Conservation (phyloP, 2,888 invertebrate genomes). For the Drosophila imparisetae region DNA sequence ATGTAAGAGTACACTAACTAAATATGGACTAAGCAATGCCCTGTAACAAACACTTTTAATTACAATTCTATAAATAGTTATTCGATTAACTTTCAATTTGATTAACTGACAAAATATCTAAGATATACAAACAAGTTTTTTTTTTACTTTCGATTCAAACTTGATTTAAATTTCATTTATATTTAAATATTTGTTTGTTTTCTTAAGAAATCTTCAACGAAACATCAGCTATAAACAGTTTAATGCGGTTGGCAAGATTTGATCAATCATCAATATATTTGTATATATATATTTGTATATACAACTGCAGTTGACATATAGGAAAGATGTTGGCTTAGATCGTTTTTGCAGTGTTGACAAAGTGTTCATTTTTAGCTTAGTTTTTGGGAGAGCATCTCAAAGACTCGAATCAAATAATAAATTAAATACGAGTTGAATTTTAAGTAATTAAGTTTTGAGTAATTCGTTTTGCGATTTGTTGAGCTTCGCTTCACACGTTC, state of each 20-base stretch:
- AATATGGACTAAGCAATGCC: background rate
- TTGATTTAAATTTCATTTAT: background rate
- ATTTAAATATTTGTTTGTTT: background rate
- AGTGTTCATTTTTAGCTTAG: background rate
- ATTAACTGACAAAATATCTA: background rate
- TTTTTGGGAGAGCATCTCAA: background rate
- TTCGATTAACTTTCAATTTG: background rate
- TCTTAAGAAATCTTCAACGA: background rate
- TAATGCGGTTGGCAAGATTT: background rate
- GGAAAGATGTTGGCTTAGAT: background rate
- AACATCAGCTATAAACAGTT: background rate
- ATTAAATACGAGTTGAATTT: constrained; percentile 1
- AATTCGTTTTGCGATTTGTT: constrained; percentile 31
- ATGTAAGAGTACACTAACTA: background rate
- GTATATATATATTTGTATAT: background rate
- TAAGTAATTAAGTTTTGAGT: constrained; percentile 6
- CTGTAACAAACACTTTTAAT: background rate
- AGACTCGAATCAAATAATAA: constrained; percentile 23
- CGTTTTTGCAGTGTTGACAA: background rate
- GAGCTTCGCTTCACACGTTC: constrained; percentile 36
- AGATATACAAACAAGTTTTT: background rate
- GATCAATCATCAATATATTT: background rate
- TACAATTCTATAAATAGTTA: background rate
- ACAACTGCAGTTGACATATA: background rate
- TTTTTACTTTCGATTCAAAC: background rate